These are phyloP conservation scores for Odontophorus gujanensis DNA, from an alignment of 2,113 vertebrate genomes.

Conservation along the genomic window DNA sequence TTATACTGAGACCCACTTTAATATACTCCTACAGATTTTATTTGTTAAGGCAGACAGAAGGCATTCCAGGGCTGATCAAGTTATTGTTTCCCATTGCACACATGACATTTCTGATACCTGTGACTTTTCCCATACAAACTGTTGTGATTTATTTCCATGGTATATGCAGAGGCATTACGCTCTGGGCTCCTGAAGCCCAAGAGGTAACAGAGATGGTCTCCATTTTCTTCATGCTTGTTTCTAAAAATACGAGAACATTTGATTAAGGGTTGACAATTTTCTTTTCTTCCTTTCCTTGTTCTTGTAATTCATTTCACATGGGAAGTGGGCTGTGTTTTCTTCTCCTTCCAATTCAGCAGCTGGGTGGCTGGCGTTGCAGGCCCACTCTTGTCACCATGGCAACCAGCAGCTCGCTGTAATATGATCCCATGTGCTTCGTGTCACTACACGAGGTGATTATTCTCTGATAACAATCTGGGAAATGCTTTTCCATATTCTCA, in stretches of 20 bases:
- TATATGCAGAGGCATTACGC: slow-evolving; percentile 48
- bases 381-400: slow-evolving; percentile 76
- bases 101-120: not conserved
- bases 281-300: slow-evolving; percentile 73
- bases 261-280: slow-evolving; percentile 80
- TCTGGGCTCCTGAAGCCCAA: slow-evolving; percentile 27
- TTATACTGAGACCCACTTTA: not conserved
- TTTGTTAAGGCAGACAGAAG: slow-evolving; percentile 51
- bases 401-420: slow-evolving; percentile 72
- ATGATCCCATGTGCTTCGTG: slow-evolving; percentile 69
- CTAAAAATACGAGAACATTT: slow-evolving; percentile 75
- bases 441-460: slow-evolving; percentile 55
- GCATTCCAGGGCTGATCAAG: slow-evolving; percentile 52
- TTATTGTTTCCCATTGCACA: slow-evolving; percentile 46
- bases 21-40: slow-evolving; percentile 44
- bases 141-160: slow-evolving; percentile 51
- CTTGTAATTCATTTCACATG: slow-evolving; percentile 79
- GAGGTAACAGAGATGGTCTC: slow-evolving; percentile 28
- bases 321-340: slow-evolving; percentile 81
- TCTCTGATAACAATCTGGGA: not conserved
- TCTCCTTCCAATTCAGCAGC: slow-evolving; percentile 81
- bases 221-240: slow-evolving; percentile 53
- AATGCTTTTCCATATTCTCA: not conserved
- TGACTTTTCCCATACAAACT: slow-evolving; percentile 60
- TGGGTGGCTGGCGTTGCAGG: slow-evolving; percentile 72